A percentile compares a stretch with the other conserved stretches of the same genome.
Conservation (phyloP, 1,140 invertebrate genomes). For the Drosophila guanche region DNA sequence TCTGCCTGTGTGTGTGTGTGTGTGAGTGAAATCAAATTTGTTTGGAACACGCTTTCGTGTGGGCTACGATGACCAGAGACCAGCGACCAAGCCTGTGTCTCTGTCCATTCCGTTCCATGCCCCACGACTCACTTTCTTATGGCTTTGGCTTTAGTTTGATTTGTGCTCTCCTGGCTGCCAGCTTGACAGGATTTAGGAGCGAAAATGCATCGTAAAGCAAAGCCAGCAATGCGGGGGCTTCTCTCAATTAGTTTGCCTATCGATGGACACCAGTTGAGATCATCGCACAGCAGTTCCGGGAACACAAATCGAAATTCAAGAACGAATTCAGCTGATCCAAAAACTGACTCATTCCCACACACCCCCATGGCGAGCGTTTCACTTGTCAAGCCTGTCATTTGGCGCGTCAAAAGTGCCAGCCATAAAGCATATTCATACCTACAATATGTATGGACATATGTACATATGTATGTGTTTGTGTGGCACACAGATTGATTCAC, state of each 20-base stretch:
- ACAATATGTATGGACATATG: background rate
- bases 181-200: conserved; percentile 36
- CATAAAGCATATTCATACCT: conserved; percentile 8
- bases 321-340: background rate
- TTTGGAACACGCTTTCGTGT: conserved; percentile 58
- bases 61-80: conserved; percentile 32
- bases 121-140: conserved; percentile 41
- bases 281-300: too few relatives aligned
- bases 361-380: conserved; percentile 9
- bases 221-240: background rate
- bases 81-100: conserved; percentile 12
- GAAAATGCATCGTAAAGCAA: conserved; percentile 20
- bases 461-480: background rate
- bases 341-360: conserved; percentile 20
- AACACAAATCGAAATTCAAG: too few relatives aligned
- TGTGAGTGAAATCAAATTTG: conserved; percentile 58
- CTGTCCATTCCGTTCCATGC: background rate
- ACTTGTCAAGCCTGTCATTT: conserved; percentile 51
- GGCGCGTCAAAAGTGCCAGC: conserved; percentile 25
- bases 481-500: background rate
- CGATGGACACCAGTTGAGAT: conserved; percentile 5
- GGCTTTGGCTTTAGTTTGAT: conserved; percentile 16
- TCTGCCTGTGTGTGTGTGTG: background rate
- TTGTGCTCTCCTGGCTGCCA: conserved; percentile 1
- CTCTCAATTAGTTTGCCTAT: too few relatives aligned